phyloP scores from a whole-genome alignment of 1,140 invertebrate species.

The Drosophila takahashii region DNA sequence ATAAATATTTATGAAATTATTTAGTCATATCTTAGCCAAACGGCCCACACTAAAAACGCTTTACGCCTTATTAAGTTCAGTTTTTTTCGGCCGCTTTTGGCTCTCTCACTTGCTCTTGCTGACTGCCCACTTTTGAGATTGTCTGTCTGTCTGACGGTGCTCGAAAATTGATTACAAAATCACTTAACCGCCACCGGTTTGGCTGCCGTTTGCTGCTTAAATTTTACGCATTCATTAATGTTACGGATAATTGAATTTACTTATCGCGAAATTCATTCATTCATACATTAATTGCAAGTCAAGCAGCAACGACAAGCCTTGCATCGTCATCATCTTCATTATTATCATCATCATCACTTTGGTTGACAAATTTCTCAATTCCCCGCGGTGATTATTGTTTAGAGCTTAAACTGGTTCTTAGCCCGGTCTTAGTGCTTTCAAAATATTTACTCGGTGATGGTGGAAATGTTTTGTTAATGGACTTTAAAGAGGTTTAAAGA shows the following conservation, averaged over 20 bases:
- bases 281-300: conserved; percentile 64
- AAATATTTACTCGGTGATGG: neutral
- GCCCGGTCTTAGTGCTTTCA: neutral
- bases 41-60: conserved; percentile 62
- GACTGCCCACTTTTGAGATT: conserved; percentile 38
- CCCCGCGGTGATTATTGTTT: conserved; percentile 25
- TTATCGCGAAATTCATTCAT: conserved; percentile 80
- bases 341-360: conserved; percentile 1
- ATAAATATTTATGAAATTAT: conserved; percentile 71
- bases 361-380: conserved; percentile 44
- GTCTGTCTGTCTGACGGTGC: conserved; percentile 19
- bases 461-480: neutral
- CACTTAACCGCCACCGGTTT: conserved; percentile 61
- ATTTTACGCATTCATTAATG: conserved; percentile 82
- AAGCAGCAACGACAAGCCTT: conserved; percentile 31
- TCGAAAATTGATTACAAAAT: conserved; percentile 70
- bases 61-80: conserved; percentile 63
- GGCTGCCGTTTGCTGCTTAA: conserved; percentile 60
- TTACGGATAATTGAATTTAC: conserved; percentile 81
- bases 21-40: conserved; percentile 64
- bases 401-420: conserved; percentile 35
- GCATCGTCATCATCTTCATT: conserved; percentile 11
- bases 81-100: conserved; percentile 18
- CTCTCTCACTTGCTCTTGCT: conserved; percentile 14
- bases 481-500: neutral